Conservation (phyloP, 1,140 invertebrate genomes). For the Apocrypta bakeri region DNA sequence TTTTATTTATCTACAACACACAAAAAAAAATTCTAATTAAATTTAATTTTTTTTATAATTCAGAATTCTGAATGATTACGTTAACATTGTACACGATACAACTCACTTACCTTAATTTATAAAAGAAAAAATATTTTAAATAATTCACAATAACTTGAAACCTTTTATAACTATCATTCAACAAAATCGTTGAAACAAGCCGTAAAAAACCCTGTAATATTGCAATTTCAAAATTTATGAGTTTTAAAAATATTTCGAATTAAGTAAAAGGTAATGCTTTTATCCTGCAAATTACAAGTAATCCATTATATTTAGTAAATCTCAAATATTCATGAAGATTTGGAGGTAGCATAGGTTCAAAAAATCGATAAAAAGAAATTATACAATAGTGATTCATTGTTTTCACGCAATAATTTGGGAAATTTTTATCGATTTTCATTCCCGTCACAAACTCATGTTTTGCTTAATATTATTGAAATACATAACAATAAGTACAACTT, state of each 20-base stretch:
- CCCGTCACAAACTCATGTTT: neutral
- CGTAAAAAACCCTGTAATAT: slow-evolving; percentile 27
- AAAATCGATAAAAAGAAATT: neutral
- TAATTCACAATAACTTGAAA: slow-evolving; percentile 18
- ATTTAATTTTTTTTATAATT: neutral
- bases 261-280: neutral
- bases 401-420: neutral
- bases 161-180: neutral
- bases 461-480: neutral
- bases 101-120: slow-evolving; percentile 50
- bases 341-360: neutral
- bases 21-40: slow-evolving; percentile 6
- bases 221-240: slow-evolving; percentile 45
- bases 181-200: neutral
- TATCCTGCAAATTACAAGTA: neutral
- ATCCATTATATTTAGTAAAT: slow-evolving; percentile 1
- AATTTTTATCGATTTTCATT: neutral
- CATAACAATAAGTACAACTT: neutral
- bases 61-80: neutral
- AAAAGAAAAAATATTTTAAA: slow-evolving; percentile 33
- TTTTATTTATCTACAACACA: slow-evolving; percentile 12
- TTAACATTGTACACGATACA: slow-evolving; percentile 52
- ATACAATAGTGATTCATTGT: neutral
- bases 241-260: slow-evolving; percentile 14
- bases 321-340: neutral